Evolutionary conservation across 2,113 vertebrate species (phyloP), one percentile per base, ranked within the genome.

Genomic region (Oreochromis spilurus): DNA sequence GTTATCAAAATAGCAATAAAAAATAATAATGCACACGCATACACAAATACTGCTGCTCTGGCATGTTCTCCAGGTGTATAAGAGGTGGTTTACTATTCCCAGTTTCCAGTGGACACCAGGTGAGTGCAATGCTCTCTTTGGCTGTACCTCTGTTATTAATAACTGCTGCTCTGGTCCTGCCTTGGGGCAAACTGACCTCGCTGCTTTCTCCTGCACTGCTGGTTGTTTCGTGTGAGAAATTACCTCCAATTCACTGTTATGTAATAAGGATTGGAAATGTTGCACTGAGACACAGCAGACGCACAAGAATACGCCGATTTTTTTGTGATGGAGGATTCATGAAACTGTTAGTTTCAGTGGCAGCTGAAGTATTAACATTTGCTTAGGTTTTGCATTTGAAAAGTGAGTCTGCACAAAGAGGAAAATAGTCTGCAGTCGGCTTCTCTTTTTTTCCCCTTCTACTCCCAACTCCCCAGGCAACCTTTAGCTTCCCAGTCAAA

Each of bases 111-210:
- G 89, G 92, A 91, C 82, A 9, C 50, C 29, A 2, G 57, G 67
- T 17, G 52, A 89, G 72, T 52, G 72, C 84, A 84, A 2, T 26
- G 38, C 81, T 86, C 90, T 75, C 77, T 50, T 26, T 67, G 84
- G 75, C 85, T 77, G 52, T 43, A 67, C 89, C 79, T 81, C 50
- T 92, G 91, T 93, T 95, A 94, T 94, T 95, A 95, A 94, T 95
- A 96, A 95, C 91, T 81, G 84, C 93, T 85, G 90, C 85, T 86
- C 52, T 31, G 80, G 81, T 92, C 84, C 84, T 87, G 93, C 93
- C 93, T 90, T 11, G 81, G 93, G 90, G 87, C 83, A 85, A 86
- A 89, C 87, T 92, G 94, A 94, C 94, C 91, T 90, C 72, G 36
- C 90, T 90, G 85, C 81, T 81, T 91, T 89, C 84, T 83, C 16